Base-by-base conservation (phyloP, 2,888 invertebrate genomes). In the Oxyteleia sp. region DNA sequence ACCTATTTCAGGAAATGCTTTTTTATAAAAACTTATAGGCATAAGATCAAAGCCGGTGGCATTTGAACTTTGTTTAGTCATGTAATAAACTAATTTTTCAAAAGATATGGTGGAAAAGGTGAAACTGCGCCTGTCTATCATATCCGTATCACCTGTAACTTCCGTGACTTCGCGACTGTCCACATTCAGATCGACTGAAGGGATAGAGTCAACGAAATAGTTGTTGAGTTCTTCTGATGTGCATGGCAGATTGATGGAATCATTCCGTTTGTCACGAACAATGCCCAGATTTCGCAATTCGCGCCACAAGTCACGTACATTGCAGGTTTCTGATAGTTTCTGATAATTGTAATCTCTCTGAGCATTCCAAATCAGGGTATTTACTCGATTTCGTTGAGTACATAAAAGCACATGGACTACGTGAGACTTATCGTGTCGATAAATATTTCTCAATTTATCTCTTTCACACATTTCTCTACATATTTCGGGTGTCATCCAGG, bases 231-330 rank as follows among this genome's bases (percentile, higher is more conserved):
- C 38, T n/a, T 61, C 41, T 5, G 23, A 16, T n/a, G 71, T 16
- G 13, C 20, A 59, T n/a, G n/a, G n/a, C 13, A 13, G 15, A 16
- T 4, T 45, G 2, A 4, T 8, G 4, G 16, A 7, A 13, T 13
- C 1, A 20, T 0, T 10, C n/a, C 13, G 3, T 38, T 47, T 38
- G 10, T 38, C 35, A 15, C 18, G 11, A 2, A 68, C 49, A 15
- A 78, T 53, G 15, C 68, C 78, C 8, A 61, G n/a, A 16, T 8
- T 11, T 5, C 59, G 26, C 4, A 76, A 13, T 13, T 68, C 49
- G 7, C 59, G 15, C 68, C 68, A 76, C 0, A 68, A 20, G 3
- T 5, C 4, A n/a, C 11, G 1, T n/a, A 29, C 0, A n/a, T 69
- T 45, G n/a, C 1, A 16, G 1, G 55, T 55, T 26, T 20, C 1